A percentile compares a stretch with the other conserved stretches of the same genome.
Conservation (phyloP, 2,888 invertebrate species). For the Xestia ashworthii region DNA sequence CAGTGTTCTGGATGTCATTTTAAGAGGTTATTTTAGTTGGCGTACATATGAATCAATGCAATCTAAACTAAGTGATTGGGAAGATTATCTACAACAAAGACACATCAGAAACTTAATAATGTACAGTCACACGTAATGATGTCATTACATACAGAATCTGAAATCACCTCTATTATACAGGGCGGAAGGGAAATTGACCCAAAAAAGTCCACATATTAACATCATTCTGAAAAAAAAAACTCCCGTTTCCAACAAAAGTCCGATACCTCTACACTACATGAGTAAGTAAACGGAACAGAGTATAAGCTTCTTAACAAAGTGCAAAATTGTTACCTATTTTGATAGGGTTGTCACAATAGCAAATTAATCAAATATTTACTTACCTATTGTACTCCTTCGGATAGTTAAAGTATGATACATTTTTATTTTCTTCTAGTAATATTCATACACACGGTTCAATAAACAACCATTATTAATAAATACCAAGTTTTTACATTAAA, state of each 20-base stretch:
- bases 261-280: not conserved
- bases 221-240: not conserved
- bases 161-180: not conserved
- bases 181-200: not conserved
- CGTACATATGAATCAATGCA: constrained; percentile 41
- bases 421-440: too few species aligned
- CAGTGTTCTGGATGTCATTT: constrained; percentile 21
- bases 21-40: constrained; percentile 4
- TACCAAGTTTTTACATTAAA: too few species aligned
- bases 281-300: too few species aligned
- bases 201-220: not conserved
- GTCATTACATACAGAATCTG: not conserved
- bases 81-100: constrained; percentile 9
- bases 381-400: too few species aligned
- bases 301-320: too few species aligned
- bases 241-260: not conserved
- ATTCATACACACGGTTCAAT: too few species aligned
- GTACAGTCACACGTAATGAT: constrained; percentile 12
- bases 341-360: too few species aligned
- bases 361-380: too few species aligned
- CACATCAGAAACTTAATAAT: constrained; percentile 12
- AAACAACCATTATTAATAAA: too few species aligned
- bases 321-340: too few species aligned
- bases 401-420: too few species aligned
- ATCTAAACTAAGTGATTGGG: constrained; percentile 14